Conservation (phyloP, 2,113 vertebrate species). For the Eretmochelys imbricata region DNA sequence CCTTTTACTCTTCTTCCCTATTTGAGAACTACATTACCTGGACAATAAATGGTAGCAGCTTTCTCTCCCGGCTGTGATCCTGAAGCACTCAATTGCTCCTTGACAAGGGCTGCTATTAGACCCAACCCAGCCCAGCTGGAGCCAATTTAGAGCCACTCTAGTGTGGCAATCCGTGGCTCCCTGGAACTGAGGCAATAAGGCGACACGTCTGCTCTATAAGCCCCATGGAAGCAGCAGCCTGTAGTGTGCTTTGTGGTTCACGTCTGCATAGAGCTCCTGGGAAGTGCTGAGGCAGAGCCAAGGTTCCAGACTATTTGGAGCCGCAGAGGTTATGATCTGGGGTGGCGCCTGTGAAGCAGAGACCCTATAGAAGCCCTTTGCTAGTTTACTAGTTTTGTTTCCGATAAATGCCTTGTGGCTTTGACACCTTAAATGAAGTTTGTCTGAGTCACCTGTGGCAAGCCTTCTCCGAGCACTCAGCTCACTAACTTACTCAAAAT, state of each 20-base stretch:
- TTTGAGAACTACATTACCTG: background rate
- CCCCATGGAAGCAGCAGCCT: background rate
- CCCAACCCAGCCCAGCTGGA: background rate
- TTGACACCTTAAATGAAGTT: background rate
- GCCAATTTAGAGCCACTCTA: background rate
- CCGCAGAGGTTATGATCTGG: fast-evolving
- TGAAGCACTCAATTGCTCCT: background rate
- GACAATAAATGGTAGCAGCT: background rate
- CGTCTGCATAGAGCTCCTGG: background rate
- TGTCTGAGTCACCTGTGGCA: background rate
- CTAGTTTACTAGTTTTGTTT: background rate
- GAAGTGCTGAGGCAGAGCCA: background rate
- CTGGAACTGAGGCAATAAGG: background rate
- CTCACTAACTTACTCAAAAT: background rate
- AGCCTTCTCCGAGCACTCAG: background rate
- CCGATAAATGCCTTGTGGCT: background rate
- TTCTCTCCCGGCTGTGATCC: background rate
- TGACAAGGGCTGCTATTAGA: background rate
- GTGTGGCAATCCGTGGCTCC: fast-evolving
- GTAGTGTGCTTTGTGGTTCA: background rate
- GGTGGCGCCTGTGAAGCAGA: background rate
- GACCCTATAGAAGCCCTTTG: background rate
- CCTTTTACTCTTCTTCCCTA: background rate
- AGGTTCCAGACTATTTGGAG: background rate
- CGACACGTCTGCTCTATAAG: background rate